Conservation (phyloP, 2,797 vertebrate species). For the Falco biarmicus region DNA sequence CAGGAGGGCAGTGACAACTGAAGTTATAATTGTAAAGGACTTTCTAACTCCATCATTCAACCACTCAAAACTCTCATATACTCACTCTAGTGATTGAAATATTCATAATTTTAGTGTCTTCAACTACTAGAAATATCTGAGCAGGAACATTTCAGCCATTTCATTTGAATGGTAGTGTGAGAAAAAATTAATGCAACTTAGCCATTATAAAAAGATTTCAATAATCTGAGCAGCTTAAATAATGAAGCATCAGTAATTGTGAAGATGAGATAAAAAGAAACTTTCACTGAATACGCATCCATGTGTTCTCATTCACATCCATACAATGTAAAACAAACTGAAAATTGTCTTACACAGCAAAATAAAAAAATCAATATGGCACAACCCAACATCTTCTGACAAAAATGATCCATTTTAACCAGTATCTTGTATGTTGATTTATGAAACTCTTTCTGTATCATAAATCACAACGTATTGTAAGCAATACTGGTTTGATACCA, state of each 20-base stretch:
- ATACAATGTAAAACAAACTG: not conserved
- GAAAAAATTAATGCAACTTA: not conserved
- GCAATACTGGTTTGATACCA: constrained; percentile 14
- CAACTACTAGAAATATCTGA: not conserved
- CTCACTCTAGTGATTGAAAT: not conserved
- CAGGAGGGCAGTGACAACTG: not conserved
- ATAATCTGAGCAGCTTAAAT: not conserved
- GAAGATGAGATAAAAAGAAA: not conserved
- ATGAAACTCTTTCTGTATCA: not conserved
- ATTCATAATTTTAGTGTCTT: not conserved
- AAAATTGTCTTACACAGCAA: not conserved
- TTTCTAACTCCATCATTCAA: not conserved
- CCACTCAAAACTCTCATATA: not conserved
- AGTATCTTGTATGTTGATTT: not conserved
- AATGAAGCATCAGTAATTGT: not conserved
- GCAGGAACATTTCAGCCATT: not conserved
- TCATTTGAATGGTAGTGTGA: not conserved
- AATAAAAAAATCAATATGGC: not conserved
- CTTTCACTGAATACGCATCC: not conserved
- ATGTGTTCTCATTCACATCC: not conserved
- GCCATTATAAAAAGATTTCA: not conserved
- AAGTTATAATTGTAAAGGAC: not conserved
- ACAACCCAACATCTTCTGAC: not conserved
- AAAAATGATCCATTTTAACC: not conserved
- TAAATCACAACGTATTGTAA: not conserved